Evolutionary conservation across 2,797 vertebrate species (phyloP).

Genomic region (Diglossa cyanea): DNA sequence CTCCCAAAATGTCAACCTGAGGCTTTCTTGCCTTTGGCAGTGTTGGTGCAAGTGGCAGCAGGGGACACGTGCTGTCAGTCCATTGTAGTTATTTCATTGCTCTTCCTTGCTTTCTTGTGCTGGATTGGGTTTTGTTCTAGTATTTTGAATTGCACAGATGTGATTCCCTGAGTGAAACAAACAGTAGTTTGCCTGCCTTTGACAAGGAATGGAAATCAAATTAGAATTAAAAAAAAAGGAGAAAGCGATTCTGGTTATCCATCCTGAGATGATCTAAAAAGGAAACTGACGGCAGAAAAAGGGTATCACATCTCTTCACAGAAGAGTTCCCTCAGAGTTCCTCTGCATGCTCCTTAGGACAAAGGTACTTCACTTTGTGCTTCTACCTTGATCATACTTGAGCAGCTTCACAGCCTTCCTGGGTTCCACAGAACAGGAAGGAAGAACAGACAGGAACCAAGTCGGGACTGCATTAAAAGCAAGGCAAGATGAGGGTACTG

Average conservation of each 20-base stretch:
- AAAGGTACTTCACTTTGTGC: neutral
- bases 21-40: neutral
- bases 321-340: neutral
- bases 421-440: neutral
- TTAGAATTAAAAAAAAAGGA: neutral
- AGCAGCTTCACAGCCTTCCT: neutral
- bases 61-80: accelerated
- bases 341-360: neutral
- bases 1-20: neutral
- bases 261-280: neutral
- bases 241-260: neutral
- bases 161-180: neutral
- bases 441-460: neutral
- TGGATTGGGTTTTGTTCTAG: neutral
- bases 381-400: neutral
- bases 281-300: neutral
- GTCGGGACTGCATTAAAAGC: neutral
- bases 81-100: neutral
- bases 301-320: neutral
- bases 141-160: neutral
- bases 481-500: neutral
- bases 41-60: neutral
- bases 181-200: neutral
- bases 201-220: neutral
- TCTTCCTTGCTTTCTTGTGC: neutral